These are phyloP conservation scores for Aegotheles bennettii DNA, from an alignment of 2,113 vertebrate species.

Conservation along the genomic window DNA sequence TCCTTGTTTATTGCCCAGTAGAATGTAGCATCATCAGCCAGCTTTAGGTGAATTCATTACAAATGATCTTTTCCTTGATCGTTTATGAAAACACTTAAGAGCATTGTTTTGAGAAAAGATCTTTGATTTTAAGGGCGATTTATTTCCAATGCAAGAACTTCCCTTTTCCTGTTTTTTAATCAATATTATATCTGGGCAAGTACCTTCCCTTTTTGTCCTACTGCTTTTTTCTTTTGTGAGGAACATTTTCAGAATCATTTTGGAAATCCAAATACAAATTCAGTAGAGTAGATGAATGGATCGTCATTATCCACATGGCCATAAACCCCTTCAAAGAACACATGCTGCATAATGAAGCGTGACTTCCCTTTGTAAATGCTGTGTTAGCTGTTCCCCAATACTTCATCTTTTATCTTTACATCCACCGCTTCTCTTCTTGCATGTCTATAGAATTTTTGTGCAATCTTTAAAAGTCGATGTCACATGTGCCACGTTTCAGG, in stretches of 20 bases:
- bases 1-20: background rate
- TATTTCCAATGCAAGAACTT: background rate
- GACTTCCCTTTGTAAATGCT: background rate
- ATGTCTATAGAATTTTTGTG: background rate
- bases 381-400: background rate
- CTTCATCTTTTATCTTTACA: background rate
- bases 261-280: background rate
- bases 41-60: background rate
- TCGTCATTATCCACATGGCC: background rate
- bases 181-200: background rate
- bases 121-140: background rate
- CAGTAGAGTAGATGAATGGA: background rate
- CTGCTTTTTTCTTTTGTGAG: background rate
- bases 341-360: background rate
- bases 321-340: background rate
- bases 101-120: background rate
- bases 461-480: background rate
- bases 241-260: background rate
- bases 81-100: background rate
- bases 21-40: background rate
- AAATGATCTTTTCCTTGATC: background rate
- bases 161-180: background rate
- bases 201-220: background rate
- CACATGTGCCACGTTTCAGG: background rate
- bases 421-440: background rate